Conservation (phyloP, 2,888 invertebrate species). For the Hypercompe scribonia region DNA sequence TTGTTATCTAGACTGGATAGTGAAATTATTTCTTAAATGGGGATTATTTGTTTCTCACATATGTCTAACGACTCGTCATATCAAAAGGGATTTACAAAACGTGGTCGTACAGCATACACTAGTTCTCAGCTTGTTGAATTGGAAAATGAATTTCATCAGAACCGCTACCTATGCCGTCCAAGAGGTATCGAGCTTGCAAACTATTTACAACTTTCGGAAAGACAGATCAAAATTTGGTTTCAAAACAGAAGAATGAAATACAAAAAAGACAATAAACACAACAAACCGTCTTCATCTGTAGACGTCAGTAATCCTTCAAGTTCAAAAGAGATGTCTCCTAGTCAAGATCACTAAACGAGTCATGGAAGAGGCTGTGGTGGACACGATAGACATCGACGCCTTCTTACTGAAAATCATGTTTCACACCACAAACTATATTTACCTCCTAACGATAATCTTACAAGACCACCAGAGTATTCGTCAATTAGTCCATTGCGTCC, state of each 20-base stretch:
- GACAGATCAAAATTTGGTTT: slow-evolving; percentile 96
- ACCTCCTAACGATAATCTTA: slow-evolving; percentile 64
- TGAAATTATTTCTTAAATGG: slow-evolving; percentile 14
- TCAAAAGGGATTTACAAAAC: slow-evolving; percentile 86
- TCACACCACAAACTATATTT: slow-evolving; percentile 77
- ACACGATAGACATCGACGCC: slow-evolving; percentile 77
- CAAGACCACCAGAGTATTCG: slow-evolving; percentile 75
- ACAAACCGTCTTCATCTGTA: slow-evolving; percentile 79
- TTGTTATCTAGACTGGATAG: background rate
- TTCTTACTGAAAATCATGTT: slow-evolving; percentile 75
- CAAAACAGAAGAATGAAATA: slow-evolving; percentile 94
- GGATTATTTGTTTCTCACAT: slow-evolving; percentile 63
- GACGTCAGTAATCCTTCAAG: slow-evolving; percentile 76
- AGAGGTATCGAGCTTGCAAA: slow-evolving; percentile 92
- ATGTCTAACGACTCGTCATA: slow-evolving; percentile 75
- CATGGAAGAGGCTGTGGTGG: slow-evolving; percentile 81
- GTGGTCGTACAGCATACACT: slow-evolving; percentile 93
- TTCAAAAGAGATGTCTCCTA: slow-evolving; percentile 77
- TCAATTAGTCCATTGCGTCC: slow-evolving; percentile 68
- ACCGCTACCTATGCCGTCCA: slow-evolving; percentile 92
- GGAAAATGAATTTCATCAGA: slow-evolving; percentile 92
- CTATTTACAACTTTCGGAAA: slow-evolving; percentile 89
- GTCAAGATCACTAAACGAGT: slow-evolving; percentile 78
- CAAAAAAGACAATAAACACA: slow-evolving; percentile 88
- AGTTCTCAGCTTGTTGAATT: slow-evolving; percentile 92